Evolutionary conservation across 1,140 invertebrate genomes (phyloP).

Genomic region (Cydia pomonella): DNA sequence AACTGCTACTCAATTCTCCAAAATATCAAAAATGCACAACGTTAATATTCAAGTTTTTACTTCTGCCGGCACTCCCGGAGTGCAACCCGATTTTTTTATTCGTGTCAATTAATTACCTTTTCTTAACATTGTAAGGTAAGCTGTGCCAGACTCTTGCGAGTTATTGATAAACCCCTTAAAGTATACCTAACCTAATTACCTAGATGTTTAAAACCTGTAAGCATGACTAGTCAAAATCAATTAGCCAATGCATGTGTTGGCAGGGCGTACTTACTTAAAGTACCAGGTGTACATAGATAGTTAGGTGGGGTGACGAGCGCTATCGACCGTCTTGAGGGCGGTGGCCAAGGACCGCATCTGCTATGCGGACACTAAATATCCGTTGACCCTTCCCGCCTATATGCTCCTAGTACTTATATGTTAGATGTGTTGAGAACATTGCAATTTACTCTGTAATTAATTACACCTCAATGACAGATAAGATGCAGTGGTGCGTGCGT

Average conservation of each 20-base stretch:
- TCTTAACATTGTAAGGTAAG: too few species aligned
- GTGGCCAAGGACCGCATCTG: conserved; percentile 76
- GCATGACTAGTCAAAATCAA: conserved; percentile 34
- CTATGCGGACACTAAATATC: conserved; percentile 77
- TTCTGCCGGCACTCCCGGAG: too few species aligned
- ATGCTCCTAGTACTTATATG: conserved; percentile 55
- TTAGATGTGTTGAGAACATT: conserved; percentile 48
- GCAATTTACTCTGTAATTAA: conserved; percentile 73
- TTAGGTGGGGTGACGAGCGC: conserved; percentile 67
- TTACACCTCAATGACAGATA: conserved; percentile 75
- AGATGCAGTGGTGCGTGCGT: conserved; percentile 61
- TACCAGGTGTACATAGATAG: conserved; percentile 71
- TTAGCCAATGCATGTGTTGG: conserved; percentile 4
- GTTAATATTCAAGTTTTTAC: too few species aligned
- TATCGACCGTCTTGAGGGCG: conserved; percentile 79
- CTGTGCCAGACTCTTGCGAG: too few species aligned
- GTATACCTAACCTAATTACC: conserved; percentile 16
- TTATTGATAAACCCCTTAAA: too few species aligned
- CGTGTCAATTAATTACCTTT: too few species aligned
- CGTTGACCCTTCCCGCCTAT: conserved; percentile 69
- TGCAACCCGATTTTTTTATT: too few species aligned
- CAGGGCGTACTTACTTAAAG: conserved; percentile 46
- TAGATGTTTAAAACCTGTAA: background rate
- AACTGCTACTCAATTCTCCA: too few species aligned
- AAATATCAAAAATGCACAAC: too few species aligned